Conservation (phyloP, 2,113 vertebrate genomes). For the Colossoma macropomum region DNA sequence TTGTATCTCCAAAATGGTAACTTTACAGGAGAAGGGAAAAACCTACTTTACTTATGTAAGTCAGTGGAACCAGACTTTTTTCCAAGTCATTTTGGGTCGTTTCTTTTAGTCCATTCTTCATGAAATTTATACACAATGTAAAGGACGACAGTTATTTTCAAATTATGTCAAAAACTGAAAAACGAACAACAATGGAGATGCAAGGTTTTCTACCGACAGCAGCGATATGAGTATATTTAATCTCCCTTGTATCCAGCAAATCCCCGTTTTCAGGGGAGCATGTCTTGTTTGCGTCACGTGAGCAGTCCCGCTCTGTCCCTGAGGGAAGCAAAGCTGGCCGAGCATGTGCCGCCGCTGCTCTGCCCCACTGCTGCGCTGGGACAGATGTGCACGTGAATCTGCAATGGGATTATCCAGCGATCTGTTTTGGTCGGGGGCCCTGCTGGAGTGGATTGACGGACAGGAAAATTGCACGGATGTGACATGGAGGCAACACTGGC, state of each 20-base stretch:
- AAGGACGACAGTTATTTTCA: too few species aligned
- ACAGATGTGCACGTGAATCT: slow-evolving; percentile 5
- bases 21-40: too few species aligned
- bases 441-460: neutral
- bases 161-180: too few species aligned
- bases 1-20: too few species aligned
- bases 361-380: neutral
- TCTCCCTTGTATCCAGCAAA: neutral
- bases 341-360: neutral
- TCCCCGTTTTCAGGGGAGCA: neutral
- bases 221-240: neutral
- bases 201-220: too few species aligned
- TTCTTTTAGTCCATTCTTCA: too few species aligned
- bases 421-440: neutral
- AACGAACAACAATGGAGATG: too few species aligned
- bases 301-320: neutral
- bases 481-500: neutral
- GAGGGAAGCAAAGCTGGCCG: neutral
- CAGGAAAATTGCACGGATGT: neutral
- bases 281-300: neutral
- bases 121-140: too few species aligned
- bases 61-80: too few species aligned
- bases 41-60: too few species aligned
- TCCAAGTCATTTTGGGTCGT: too few species aligned
- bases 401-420: slow-evolving; percentile 16